Evolutionary conservation across 2,797 vertebrate species (phyloP), one percentile per base, ranked within the genome.

Genomic region (Alfaro cultratus): DNA sequence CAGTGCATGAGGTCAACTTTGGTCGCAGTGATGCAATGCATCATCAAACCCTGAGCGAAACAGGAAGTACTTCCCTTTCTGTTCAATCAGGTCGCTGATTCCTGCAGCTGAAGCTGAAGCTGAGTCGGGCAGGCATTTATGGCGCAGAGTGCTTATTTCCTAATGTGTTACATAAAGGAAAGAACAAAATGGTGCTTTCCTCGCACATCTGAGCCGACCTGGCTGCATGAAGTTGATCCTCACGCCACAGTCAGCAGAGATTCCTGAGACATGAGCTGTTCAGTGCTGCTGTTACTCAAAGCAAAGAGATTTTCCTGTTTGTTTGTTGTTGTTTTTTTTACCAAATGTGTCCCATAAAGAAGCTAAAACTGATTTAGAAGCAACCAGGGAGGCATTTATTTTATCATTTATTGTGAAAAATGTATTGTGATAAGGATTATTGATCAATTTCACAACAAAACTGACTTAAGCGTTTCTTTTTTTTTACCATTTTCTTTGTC

Each of bases 111-210:
- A 90, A 92, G 91, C 86, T 80, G 72, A 23, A 5, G 87, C 88
- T 83, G 91, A 93, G 79, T 93, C 88, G 89, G 85, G 75, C 77
- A 67, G 11, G 55, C 10, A 0, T 74, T 80, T 73, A 89, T 92
- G 92, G 92, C 90, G 88, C 91, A 91, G 91, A 91, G 93, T 91
- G 92, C 92, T 83, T 74, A 39, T 92, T 94, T 86, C 89, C 74
- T 64, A 11, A 83, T 29, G 79, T 31, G 13, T 94, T 90, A 62
- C 85, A 80, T 86, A 86, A 89, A 91, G 77, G 67, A 77, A 80
- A 75, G 76, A 51, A 79, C 36, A 12, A 62, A 82, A 86, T 76
- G 87, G 80, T 0, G 21, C 82, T 47, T 75, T 78, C 71, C 78
- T 78, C 34, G 2, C 83, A 74, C 64, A 1, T 82, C 55, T 83